A percentile compares a stretch with the other conserved stretches of the same genome.
Conservation (phyloP, 2,888 invertebrate species). For the Ommatoiulus sabulosus region DNA sequence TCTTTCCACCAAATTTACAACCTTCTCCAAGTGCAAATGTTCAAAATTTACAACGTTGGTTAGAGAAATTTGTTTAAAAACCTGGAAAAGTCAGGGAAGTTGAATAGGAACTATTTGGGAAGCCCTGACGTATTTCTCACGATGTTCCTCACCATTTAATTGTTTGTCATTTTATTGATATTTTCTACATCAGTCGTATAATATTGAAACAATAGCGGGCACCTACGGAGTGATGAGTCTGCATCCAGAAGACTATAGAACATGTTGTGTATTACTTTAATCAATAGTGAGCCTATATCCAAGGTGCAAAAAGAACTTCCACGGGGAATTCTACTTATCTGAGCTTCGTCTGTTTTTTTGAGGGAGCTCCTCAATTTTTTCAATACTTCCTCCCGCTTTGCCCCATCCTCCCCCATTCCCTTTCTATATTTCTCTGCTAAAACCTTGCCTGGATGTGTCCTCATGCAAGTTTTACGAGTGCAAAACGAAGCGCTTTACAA, state of each 20-base stretch:
- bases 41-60: too few relatives aligned
- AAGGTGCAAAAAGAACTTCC: background rate
- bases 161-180: background rate
- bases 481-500: slow-evolving; percentile 53
- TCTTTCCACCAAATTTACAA: too few relatives aligned
- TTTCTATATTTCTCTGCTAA: slow-evolving; percentile 43
- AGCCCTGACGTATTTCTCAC: too few relatives aligned
- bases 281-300: background rate
- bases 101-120: too few relatives aligned
- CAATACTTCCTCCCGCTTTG: slow-evolving; percentile 40
- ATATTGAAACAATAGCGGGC: background rate
- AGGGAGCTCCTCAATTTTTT: slow-evolving; percentile 18
- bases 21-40: too few relatives aligned
- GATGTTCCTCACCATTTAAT: background rate
- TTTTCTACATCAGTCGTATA: background rate
- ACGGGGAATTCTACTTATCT: slow-evolving; percentile 12
- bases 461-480: slow-evolving; percentile 54
- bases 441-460: slow-evolving; percentile 52
- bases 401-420: slow-evolving; percentile 42
- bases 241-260: background rate
- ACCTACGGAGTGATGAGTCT: background rate
- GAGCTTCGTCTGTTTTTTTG: slow-evolving; percentile 1
- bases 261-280: slow-evolving; percentile 5
- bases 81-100: too few relatives aligned
- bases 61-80: too few relatives aligned